Conservation (phyloP, 2,113 vertebrate species). For the Pangasianodon gigas region DNA sequence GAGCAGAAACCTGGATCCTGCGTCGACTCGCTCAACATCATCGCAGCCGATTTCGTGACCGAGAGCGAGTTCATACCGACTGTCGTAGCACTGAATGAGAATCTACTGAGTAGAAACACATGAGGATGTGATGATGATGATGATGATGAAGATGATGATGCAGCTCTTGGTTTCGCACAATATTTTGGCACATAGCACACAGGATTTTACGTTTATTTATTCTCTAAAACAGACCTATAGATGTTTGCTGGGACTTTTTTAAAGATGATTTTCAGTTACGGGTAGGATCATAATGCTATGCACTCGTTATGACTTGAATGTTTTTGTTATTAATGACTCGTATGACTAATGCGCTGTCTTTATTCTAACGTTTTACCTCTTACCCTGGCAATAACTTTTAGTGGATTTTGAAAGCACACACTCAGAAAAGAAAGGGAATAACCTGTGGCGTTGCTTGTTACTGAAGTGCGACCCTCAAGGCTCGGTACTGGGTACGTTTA, state of each 20-base stretch:
- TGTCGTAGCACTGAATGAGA: conserved; percentile 73
- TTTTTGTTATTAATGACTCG: conserved; percentile 53
- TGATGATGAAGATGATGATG: background rate
- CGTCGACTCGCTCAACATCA: conserved; percentile 71
- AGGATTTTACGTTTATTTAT: background rate
- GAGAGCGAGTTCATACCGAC: conserved; percentile 71
- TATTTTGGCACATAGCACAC: background rate
- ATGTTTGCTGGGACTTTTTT: conserved; percentile 14
- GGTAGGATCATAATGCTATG: conserved; percentile 43
- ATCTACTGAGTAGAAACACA: conserved; percentile 65
- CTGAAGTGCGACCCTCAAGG: background rate
- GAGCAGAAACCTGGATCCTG: conserved; percentile 69
- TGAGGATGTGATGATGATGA: conserved; percentile 49
- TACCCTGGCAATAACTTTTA: conserved; percentile 63
- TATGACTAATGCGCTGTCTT: conserved; percentile 58
- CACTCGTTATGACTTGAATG: conserved; percentile 55
- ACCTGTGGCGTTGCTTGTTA: background rate
- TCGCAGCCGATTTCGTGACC: conserved; percentile 76
- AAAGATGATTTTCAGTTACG: conserved; percentile 22
- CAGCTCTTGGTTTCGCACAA: background rate
- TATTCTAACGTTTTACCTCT: conserved; percentile 50
- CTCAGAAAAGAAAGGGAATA: background rate
- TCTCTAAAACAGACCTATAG: conserved; percentile 24
- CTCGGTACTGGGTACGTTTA: background rate
- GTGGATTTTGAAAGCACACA: conserved; percentile 13